Evolutionary conservation across 2,113 vertebrate species (phyloP).

Genomic region (Saguinus imperator): DNA sequence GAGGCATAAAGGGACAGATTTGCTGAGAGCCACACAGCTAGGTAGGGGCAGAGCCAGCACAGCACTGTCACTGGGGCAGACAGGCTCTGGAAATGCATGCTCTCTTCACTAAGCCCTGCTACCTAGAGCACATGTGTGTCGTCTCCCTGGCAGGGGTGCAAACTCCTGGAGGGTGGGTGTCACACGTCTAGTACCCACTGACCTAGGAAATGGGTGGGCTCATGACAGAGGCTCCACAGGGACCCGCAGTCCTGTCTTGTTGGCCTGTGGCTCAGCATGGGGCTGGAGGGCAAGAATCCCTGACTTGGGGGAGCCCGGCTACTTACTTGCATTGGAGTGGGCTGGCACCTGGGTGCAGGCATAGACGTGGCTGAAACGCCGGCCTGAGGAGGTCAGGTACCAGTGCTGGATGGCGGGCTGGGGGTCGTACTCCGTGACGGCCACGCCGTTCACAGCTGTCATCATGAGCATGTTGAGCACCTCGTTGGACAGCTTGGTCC

Average conservation of each 20-base stretch:
- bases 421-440: slow-evolving; percentile 65
- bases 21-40: not conserved
- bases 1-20: not conserved
- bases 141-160: not conserved
- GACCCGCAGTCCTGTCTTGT: too few relatives aligned
- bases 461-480: slow-evolving; percentile 74
- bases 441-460: slow-evolving; percentile 65
- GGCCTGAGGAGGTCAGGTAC: slow-evolving; percentile 74
- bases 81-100: fast-evolving
- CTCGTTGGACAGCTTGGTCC: slow-evolving; percentile 72
- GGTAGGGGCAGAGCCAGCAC: not conserved
- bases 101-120: fast-evolving
- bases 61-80: not conserved
- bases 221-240: fast-evolving
- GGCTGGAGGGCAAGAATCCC: not conserved
- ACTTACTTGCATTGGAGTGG: not conserved
- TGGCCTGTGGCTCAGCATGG: not conserved
- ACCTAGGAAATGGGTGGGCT: not conserved
- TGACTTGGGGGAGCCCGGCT: not conserved
- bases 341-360: not conserved
- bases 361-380: slow-evolving; percentile 54
- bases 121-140: fast-evolving
- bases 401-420: slow-evolving; percentile 73
- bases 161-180: not conserved
- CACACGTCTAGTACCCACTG: not conserved